Evolutionary conservation across 2,113 vertebrate species (phyloP).

Genomic region (Amphilophus citrinellus): DNA sequence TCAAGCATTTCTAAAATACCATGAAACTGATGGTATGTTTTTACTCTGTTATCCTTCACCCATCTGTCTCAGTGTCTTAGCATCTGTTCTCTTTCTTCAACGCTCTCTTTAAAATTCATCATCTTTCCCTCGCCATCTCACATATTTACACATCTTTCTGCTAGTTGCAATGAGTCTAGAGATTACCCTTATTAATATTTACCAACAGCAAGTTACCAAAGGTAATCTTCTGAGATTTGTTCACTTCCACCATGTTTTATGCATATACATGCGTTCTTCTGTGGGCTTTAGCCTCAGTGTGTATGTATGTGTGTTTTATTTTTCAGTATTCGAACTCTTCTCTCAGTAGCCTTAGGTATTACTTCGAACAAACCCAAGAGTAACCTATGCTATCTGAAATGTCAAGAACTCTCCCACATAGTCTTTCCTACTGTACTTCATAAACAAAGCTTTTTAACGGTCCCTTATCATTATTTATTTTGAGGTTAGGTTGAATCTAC

Average conservation of each 20-base stretch:
- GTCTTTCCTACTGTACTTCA: neutral
- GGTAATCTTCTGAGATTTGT: constrained; percentile 52
- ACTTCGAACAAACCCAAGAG: constrained; percentile 37
- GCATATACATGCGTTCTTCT: constrained; percentile 29
- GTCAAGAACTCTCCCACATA: constrained; percentile 22
- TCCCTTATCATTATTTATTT: neutral
- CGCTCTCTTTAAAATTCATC: constrained; percentile 39
- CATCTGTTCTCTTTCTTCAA: constrained; percentile 40
- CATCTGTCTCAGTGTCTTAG: constrained; percentile 25
- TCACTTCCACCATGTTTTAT: constrained; percentile 42
- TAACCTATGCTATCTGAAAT: constrained; percentile 27
- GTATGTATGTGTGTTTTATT: constrained; percentile 15
- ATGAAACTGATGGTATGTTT: constrained; percentile 8
- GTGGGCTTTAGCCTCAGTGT: constrained; percentile 11
- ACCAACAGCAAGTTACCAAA: constrained; percentile 43
- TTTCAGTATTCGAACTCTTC: constrained; percentile 30
- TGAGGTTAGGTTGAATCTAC: neutral
- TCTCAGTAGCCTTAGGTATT: constrained; percentile 41
- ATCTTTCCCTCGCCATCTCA: constrained; percentile 28
- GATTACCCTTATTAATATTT: constrained; percentile 70
- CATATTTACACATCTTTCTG: constrained; percentile 34
- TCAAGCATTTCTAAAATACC: constrained; percentile 6
- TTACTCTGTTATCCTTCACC: neutral
- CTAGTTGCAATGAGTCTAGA: constrained; percentile 17
- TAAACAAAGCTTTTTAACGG: neutral